These are phyloP conservation scores for Amyelois transitella DNA, from an alignment of 1,140 invertebrate genomes.

Conservation along the genomic window DNA sequence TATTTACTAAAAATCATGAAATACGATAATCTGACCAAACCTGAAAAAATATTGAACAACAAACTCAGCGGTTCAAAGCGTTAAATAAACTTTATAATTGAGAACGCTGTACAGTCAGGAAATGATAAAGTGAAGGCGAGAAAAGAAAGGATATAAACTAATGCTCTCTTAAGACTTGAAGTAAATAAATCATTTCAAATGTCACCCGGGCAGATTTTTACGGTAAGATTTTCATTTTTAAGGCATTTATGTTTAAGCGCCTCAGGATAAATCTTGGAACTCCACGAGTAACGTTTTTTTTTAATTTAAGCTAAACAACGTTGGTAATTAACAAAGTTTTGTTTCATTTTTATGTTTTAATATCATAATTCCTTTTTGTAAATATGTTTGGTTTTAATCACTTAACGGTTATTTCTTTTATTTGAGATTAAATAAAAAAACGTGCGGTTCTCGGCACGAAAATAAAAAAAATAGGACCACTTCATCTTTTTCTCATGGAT, in stretches of 20 bases:
- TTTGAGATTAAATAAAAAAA: no score
- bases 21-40: no score
- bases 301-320: constrained; percentile 6
- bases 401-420: no score
- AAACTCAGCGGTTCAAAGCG: no score
- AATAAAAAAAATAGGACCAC: no score
- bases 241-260: constrained; percentile 2
- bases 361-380: not conserved
- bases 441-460: no score
- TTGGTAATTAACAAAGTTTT: constrained; percentile 8
- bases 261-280: not conserved
- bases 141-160: not conserved
- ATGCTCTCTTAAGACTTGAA: constrained; percentile 1
- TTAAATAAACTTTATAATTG: not conserved
- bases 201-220: constrained; percentile 4
- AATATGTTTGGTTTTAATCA: no score
- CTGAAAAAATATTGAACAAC: no score
- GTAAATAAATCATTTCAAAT: constrained; percentile 15
- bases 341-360: not conserved
- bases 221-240: constrained; percentile 8
- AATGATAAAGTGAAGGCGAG: not conserved
- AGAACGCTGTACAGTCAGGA: no score
- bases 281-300: constrained; percentile 2
- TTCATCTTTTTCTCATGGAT: no score
- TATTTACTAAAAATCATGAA: no score